Evolutionary conservation across 1,140 invertebrate genomes (phyloP).

Genomic region (Parapsyche elsis): DNA sequence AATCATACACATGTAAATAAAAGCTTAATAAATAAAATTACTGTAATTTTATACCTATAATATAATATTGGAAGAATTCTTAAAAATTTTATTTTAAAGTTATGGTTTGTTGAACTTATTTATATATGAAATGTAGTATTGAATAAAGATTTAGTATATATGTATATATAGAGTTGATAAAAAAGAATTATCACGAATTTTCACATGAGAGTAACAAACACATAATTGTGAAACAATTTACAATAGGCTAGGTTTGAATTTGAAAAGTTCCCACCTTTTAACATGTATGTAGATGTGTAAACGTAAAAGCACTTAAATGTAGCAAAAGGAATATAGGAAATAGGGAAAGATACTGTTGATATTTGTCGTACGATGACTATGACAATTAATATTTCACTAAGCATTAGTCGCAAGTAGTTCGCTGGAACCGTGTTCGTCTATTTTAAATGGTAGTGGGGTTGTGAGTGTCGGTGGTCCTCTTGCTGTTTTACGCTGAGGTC

Average conservation of each 20-base stretch:
- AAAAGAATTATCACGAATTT: not conserved
- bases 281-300: not conserved
- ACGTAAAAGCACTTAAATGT: not conserved
- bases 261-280: not conserved
- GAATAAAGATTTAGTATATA: not conserved
- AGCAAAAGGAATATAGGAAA: not conserved
- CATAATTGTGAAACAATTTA: not conserved
- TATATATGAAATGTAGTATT: not conserved
- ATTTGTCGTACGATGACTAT: no score
- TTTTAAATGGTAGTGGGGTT: conserved; percentile 66
- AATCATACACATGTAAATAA: not conserved
- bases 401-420: conserved; percentile 60
- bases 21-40: not conserved
- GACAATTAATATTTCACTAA: conserved; percentile 27
- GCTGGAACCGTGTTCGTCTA: conserved; percentile 66
- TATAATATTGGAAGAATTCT: no score
- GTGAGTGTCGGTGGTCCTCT: conserved; percentile 65
- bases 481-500: conserved; percentile 52
- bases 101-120: not conserved
- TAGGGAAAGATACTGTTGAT: not conserved
- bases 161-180: not conserved
- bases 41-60: not conserved
- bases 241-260: not conserved
- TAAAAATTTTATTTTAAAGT: not conserved
- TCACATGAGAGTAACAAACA: not conserved